Percentiles rank a stretch among this genome's conserved stretches.
Conservation (phyloP, 1,140 invertebrate species). For the Saxidomus purpurata region DNA sequence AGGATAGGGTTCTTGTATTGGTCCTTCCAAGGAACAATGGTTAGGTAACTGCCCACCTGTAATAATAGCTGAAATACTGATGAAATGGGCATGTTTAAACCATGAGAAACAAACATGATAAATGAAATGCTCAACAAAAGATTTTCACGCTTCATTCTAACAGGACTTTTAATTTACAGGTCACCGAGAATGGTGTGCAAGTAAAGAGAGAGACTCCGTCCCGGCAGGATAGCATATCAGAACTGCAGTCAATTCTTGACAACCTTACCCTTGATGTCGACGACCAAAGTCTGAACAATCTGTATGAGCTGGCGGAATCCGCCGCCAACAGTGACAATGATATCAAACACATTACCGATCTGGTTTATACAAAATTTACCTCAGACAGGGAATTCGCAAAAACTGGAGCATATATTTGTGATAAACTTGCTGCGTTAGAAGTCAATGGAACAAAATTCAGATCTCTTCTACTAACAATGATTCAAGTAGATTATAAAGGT, state of each 20-base stretch:
- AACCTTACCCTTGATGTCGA: slow-evolving; percentile 38
- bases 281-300: slow-evolving; percentile 65
- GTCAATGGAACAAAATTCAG: slow-evolving; percentile 72
- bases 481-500: slow-evolving; percentile 78
- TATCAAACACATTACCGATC: slow-evolving; percentile 51
- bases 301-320: slow-evolving; percentile 56
- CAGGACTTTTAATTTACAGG: no score
- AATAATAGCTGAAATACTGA: no score
- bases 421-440: slow-evolving; percentile 70
- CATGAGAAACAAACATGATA: no score
- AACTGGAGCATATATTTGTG: slow-evolving; percentile 71
- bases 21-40: no score
- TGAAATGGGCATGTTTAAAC: no score
- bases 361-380: slow-evolving; percentile 68
- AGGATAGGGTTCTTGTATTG: no score
- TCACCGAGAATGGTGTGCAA: neutral
- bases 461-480: slow-evolving; percentile 67
- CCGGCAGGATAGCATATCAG: slow-evolving; percentile 11
- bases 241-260: slow-evolving; percentile 29
- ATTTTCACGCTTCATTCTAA: no score
- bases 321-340: slow-evolving; percentile 27
- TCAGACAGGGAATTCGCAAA: slow-evolving; percentile 71
- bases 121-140: no score
- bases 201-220: neutral
- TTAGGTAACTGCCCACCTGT: no score